Evolutionary conservation across 2,888 invertebrate genomes (phyloP).

Genomic region (Drosophila infuscata): DNA sequence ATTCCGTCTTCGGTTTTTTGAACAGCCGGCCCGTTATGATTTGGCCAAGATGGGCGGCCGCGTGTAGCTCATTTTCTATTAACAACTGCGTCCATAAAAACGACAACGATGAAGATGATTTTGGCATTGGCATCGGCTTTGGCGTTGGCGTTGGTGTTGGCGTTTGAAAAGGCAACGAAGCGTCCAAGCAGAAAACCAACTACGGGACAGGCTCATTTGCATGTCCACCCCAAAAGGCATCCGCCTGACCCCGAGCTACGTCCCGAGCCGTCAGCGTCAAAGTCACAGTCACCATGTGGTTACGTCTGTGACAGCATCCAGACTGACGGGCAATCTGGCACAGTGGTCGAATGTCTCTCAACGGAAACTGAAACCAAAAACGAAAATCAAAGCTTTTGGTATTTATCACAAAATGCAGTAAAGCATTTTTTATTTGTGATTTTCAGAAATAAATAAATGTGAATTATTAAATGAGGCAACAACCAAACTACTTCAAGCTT

Average conservation of each 20-base stretch:
- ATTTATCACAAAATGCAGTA: background rate
- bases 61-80: conserved; percentile 80
- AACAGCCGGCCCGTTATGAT: conserved; percentile 67
- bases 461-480: background rate
- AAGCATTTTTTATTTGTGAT: background rate
- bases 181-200: conserved; percentile 80
- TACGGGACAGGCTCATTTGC: conserved; percentile 80
- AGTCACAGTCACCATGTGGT: conserved; percentile 75
- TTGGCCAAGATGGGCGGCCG: conserved; percentile 72
- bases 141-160: conserved; percentile 11
- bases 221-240: conserved; percentile 58
- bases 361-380: background rate
- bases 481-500: background rate
- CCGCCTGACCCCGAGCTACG: conserved; percentile 39
- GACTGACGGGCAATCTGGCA: conserved; percentile 51
- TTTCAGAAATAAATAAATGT: background rate
- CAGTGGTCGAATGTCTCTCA: conserved; percentile 47
- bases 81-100: conserved; percentile 81
- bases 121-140: conserved; percentile 8
- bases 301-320: conserved; percentile 75
- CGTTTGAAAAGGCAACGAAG: conserved; percentile 72
- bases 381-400: background rate
- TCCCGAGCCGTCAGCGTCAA: conserved; percentile 51
- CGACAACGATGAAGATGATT: conserved; percentile 43
- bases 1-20: conserved; percentile 71